These are phyloP conservation scores for Lepus oiostolus DNA, from an alignment of 2,797 vertebrate genomes.

Conservation along the genomic window DNA sequence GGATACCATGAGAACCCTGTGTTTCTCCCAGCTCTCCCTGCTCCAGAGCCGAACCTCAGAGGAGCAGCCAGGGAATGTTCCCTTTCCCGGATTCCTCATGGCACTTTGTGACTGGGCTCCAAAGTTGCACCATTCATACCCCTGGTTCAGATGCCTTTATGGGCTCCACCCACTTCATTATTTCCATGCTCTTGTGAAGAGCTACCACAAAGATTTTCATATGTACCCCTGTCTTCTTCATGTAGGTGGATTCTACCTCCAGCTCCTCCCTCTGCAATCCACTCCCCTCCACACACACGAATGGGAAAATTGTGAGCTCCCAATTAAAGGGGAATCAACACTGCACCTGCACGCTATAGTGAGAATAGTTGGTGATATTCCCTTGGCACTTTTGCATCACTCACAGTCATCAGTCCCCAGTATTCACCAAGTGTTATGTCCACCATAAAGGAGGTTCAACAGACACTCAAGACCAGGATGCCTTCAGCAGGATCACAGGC, in stretches of 20 bases:
- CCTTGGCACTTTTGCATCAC: too few relatives aligned
- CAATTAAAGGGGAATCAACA: background rate
- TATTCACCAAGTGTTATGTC: background rate
- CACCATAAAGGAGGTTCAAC: background rate
- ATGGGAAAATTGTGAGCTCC: background rate
- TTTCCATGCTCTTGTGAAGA: background rate
- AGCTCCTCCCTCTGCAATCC: background rate
- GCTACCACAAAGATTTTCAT: background rate
- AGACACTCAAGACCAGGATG: background rate
- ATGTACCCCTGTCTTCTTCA: background rate
- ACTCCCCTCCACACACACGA: background rate
- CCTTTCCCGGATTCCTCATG: background rate
- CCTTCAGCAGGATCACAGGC: too few relatives aligned
- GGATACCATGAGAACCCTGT: background rate
- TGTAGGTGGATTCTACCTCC: background rate
- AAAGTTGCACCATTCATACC: background rate
- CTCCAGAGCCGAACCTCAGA: background rate
- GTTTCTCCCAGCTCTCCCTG: background rate
- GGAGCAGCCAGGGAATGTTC: too few relatives aligned
- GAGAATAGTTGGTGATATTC: background rate
- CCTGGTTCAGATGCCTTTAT: background rate
- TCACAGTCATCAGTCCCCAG: background rate
- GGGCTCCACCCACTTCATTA: rapidly evolving
- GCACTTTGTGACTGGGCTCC: background rate
- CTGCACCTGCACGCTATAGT: background rate